phyloP scores from a whole-genome alignment of 2,113 vertebrate genomes.

The Microcebus lehilahytsara region DNA sequence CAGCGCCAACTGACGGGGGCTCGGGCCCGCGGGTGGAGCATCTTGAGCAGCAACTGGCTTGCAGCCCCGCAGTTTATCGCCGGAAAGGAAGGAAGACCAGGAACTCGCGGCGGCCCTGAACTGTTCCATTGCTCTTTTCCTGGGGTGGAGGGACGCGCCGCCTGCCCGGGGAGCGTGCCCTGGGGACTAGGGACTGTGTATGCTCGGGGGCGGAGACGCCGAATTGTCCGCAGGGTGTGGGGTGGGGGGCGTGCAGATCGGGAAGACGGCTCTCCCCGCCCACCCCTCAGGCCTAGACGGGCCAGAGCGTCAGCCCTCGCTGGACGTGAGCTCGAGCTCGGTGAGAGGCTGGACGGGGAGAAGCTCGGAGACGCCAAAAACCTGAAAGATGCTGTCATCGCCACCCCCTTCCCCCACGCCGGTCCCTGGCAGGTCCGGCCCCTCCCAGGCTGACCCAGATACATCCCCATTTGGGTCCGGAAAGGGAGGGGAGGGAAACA shows the following conservation, averaged over 20 bases:
- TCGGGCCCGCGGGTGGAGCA: constrained; percentile 61
- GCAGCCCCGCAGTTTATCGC: constrained; percentile 69
- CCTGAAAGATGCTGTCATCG: constrained; percentile 80
- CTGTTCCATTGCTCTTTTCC: constrained; percentile 74
- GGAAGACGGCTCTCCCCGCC: background rate
- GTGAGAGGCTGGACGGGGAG: constrained; percentile 45
- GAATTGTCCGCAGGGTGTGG: background rate
- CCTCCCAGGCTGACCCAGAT: constrained; percentile 79
- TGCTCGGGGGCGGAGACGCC: background rate
- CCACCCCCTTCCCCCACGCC: constrained; percentile 44
- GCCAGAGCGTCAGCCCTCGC: background rate
- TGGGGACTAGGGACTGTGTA: background rate
- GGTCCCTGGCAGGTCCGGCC: constrained; percentile 73
- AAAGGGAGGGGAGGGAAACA: constrained; percentile 80
- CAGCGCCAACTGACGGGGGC: background rate
- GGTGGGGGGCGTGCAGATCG: background rate
- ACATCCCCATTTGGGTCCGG: constrained; percentile 78
- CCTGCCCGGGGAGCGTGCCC: background rate
- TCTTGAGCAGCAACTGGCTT: constrained; percentile 60
- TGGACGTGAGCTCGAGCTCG: background rate
- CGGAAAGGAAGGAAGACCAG: constrained; percentile 76
- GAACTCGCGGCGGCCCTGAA: constrained; percentile 67
- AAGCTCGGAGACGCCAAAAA: constrained; percentile 69
- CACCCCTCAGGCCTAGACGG: background rate
- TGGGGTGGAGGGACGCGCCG: constrained; percentile 44